Evolutionary conservation across 2,113 vertebrate species (phyloP).

Genomic region (Atractosteus spatula): DNA sequence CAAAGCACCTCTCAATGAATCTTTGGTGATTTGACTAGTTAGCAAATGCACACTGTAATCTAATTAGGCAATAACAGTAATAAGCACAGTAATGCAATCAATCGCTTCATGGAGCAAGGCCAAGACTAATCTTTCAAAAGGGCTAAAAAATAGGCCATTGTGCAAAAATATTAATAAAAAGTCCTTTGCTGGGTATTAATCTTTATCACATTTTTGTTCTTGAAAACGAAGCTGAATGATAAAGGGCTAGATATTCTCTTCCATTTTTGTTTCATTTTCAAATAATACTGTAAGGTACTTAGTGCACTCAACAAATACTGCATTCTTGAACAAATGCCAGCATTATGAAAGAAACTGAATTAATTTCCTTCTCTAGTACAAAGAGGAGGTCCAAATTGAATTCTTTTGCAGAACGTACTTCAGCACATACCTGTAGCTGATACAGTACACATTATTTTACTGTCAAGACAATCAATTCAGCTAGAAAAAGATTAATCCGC

Average conservation of each 20-base stretch:
- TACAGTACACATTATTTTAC: background rate
- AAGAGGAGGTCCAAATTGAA: background rate
- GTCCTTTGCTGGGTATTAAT: background rate
- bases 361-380: background rate
- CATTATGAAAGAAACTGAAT: background rate
- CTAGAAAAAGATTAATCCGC: background rate
- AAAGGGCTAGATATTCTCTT: background rate
- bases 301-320: background rate
- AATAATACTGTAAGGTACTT: background rate
- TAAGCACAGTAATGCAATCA: too few species aligned
- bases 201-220: conserved; percentile 9
- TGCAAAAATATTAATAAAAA: background rate
- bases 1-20: too few species aligned
- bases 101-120: too few species aligned
- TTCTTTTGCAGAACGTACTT: background rate
- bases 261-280: background rate
- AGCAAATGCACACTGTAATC: too few species aligned
- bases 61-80: too few species aligned
- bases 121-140: too few species aligned
- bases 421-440: background rate
- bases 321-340: background rate
- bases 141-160: too few species aligned
- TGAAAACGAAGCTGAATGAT: background rate
- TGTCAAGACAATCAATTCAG: background rate
- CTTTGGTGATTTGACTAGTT: too few species aligned